Base-by-base conservation (phyloP, 2,113 vertebrate species). In the Saguinus imperator region DNA sequence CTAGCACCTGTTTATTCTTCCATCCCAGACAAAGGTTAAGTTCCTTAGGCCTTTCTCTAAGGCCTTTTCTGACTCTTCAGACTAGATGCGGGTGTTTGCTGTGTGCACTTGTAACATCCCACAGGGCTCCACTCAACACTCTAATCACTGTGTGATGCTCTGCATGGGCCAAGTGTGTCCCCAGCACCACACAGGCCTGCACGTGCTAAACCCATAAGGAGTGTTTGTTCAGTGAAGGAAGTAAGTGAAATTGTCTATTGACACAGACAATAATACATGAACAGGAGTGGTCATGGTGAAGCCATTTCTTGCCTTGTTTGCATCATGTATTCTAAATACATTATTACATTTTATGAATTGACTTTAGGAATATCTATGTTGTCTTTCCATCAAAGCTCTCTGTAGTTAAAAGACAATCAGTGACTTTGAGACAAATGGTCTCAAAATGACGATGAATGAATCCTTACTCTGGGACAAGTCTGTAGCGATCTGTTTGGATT, bases 61-160 rank as follows among this genome's bases (percentile, higher is more conserved):
- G 25, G 23, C 45, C 45, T 43, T 43, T 21, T 27, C 55, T 61
- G 55, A 16, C 18, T 37, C 25, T 35, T 52, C 37, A 61, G 55
- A 68, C 25, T 58, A 40, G 75, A 25, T 2, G 12, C 10, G 66
- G 73, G 2, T 1, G 18, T 18, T 35, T 94, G 79, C 29, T 57
- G 3, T 20, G 9, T 23, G 17, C 4, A 11, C 43, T 58, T 61
- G 17, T 68, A 29, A 21, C 1, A 23, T 25, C 37, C 35, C 25
- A 0, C 21, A 17, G 11, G 55, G 20, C 23, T 52, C 14, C 27
- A 6, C 20, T n/a, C 37, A 43, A 2, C 7, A 2, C 8, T 13
- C 3, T 75, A 35, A 25, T 73, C 23, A 23, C 25, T 16, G 21
- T 17, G 35, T 14, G 43, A 72, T 52, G 20, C 5, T 80, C 35